Conservation (phyloP, 2,888 invertebrate genomes). For the Athripsodes cinereus region DNA sequence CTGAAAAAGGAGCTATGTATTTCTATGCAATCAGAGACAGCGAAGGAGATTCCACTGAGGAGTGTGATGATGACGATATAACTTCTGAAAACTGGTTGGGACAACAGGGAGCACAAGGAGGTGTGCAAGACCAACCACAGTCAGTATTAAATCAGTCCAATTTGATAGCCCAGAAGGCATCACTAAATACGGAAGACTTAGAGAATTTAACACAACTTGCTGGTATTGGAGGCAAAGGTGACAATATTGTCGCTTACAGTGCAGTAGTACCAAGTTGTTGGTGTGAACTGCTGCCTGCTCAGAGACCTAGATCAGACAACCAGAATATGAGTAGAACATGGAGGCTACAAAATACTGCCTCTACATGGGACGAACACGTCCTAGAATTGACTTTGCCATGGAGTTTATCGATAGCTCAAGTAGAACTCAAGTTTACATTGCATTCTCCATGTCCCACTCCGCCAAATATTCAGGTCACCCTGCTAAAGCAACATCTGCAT, state of each 20-base stretch:
- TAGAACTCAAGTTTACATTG: slow-evolving; percentile 81
- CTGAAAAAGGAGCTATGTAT: slow-evolving; percentile 72
- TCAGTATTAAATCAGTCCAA: slow-evolving; percentile 15
- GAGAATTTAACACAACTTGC: slow-evolving; percentile 67
- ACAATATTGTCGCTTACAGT: slow-evolving; percentile 58
- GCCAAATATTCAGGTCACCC: slow-evolving; percentile 72
- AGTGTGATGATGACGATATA: slow-evolving; percentile 63
- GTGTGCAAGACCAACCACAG: slow-evolving; percentile 8
- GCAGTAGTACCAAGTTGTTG: slow-evolving; percentile 91
- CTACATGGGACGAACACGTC: slow-evolving; percentile 90
- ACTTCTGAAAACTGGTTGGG: slow-evolving; percentile 15
- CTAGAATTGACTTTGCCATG: slow-evolving; percentile 82
- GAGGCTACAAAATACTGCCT: slow-evolving; percentile 81
- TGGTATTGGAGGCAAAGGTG: slow-evolving; percentile 59
- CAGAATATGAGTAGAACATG: slow-evolving; percentile 82
- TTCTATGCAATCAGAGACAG: slow-evolving; percentile 73
- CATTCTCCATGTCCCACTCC: slow-evolving; percentile 69
- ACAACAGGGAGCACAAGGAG: slow-evolving; percentile 8
- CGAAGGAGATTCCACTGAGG: slow-evolving; percentile 65
- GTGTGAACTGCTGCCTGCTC: slow-evolving; percentile 89
- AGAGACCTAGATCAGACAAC: slow-evolving; percentile 81
- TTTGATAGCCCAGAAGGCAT: slow-evolving; percentile 54
- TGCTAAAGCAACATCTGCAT: slow-evolving; percentile 54
- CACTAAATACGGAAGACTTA: slow-evolving; percentile 54
- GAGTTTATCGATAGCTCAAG: slow-evolving; percentile 75